phyloP scores from a whole-genome alignment of 2,113 vertebrate species.

The Nothobranchius kuhntae region DNA sequence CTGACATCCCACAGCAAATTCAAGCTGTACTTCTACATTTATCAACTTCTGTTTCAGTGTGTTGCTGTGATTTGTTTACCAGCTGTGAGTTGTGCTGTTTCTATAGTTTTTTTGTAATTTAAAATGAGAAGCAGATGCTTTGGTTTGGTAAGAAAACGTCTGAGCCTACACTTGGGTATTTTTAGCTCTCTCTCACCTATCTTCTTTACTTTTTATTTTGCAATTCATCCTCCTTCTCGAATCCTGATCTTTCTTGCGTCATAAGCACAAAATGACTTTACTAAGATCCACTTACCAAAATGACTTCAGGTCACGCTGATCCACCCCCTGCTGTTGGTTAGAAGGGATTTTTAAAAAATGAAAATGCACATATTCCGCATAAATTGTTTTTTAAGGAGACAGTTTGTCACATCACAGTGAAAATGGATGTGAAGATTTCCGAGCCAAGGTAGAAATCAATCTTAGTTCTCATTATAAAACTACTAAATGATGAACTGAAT shows the following conservation, averaged over 20 bases:
- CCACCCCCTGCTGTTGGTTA: conserved; percentile 3
- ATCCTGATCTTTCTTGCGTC: not conserved
- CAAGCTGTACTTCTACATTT: too few species aligned
- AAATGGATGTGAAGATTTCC: conserved; percentile 5
- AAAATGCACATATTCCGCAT: not conserved
- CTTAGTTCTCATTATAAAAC: too few species aligned
- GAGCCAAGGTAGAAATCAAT: not conserved
- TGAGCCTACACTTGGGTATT: not conserved
- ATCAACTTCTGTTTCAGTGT: too few species aligned
- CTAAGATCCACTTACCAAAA: conserved; percentile 24
- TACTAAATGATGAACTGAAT: too few species aligned
- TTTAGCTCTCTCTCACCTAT: not conserved
- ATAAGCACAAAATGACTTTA: conserved; percentile 1
- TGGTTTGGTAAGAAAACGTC: not conserved
- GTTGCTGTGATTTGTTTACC: too few species aligned
- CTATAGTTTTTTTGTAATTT: not conserved
- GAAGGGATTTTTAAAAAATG: not conserved
- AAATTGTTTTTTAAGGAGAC: not conserved
- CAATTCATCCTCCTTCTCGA: conserved; percentile 4
- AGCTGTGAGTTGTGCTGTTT: too few species aligned
- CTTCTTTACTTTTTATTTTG: conserved; percentile 1
- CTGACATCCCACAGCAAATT: too few species aligned
- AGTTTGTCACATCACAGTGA: not conserved
- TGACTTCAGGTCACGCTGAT: conserved; percentile 17
- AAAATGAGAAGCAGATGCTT: not conserved